These are phyloP conservation scores for Nanorana parkeri DNA, from an alignment of 2,113 vertebrate species.

Conservation along the genomic window DNA sequence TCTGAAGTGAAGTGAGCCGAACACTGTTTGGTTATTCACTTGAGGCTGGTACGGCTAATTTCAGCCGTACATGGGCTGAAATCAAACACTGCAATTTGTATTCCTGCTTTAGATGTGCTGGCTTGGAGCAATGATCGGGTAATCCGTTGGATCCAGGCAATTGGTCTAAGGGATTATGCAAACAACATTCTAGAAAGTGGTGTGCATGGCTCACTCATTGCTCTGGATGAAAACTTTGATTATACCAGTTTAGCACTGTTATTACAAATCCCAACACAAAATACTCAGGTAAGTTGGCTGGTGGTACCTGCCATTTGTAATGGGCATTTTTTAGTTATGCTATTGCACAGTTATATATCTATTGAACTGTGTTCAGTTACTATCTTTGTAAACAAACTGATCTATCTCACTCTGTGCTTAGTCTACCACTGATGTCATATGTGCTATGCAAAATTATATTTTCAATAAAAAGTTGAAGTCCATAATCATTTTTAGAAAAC, in stretches of 20 bases:
- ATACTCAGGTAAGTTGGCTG: constrained; percentile 82
- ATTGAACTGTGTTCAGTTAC: no score
- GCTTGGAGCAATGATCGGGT: constrained; percentile 97
- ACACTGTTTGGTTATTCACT: no score
- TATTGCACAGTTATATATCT: no score
- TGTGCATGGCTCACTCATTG: constrained; percentile 93
- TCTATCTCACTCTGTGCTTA: constrained; percentile 9
- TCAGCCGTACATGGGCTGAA: no score
- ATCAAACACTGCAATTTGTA: constrained; percentile 2
- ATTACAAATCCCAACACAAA: constrained; percentile 97
- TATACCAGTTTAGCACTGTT: constrained; percentile 96
- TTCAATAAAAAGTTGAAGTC: no score
- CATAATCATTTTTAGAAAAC: no score
- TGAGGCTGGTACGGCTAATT: no score
- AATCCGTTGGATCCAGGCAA: constrained; percentile 96
- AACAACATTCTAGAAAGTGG: constrained; percentile 96
- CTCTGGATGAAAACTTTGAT: constrained; percentile 97
- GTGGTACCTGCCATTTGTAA: no score
- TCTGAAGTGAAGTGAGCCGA: no score
- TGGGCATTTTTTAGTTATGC: no score
- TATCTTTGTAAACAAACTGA: constrained; percentile 65
- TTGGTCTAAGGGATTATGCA: constrained; percentile 95
- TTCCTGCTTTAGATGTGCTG: constrained; percentile 83
- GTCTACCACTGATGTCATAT: no score
- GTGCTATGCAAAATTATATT: no score